phyloP scores from a whole-genome alignment of 2,797 vertebrate species.

The Lemur catta region DNA sequence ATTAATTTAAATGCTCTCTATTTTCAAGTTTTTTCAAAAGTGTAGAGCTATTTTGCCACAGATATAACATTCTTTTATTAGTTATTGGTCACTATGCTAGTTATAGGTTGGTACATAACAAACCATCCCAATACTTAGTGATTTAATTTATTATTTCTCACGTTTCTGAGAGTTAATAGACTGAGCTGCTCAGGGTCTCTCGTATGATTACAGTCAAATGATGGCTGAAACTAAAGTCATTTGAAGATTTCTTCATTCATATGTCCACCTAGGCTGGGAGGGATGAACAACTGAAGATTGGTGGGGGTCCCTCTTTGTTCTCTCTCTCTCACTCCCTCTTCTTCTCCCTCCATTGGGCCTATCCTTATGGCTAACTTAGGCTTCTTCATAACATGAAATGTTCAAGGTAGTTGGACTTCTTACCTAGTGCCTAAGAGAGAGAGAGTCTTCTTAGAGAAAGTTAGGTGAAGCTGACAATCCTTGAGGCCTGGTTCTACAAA shows the following conservation, averaged over 20 bases:
- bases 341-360: not conserved
- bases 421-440: not conserved
- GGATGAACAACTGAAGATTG: not conserved
- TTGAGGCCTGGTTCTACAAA: not conserved
- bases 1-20: not conserved
- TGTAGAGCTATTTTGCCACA: not conserved
- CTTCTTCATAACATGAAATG: not conserved
- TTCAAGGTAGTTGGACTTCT: not conserved
- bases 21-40: slow-evolving; percentile 15
- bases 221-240: not conserved
- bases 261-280: not conserved
- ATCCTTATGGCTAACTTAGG: not conserved
- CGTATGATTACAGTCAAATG: not conserved
- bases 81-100: not conserved
- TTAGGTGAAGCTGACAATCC: not conserved
- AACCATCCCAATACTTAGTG: not conserved
- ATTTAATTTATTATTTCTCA: not conserved
- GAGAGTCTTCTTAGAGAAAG: not conserved
- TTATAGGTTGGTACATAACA: not conserved
- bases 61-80: not conserved
- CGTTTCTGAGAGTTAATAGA: not conserved
- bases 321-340: not conserved
- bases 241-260: not conserved
- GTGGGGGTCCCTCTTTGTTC: not conserved
- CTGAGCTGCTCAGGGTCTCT: not conserved